Evolutionary conservation across 2,888 invertebrate species (phyloP).

Genomic region (Limnephilus marmoratus): DNA sequence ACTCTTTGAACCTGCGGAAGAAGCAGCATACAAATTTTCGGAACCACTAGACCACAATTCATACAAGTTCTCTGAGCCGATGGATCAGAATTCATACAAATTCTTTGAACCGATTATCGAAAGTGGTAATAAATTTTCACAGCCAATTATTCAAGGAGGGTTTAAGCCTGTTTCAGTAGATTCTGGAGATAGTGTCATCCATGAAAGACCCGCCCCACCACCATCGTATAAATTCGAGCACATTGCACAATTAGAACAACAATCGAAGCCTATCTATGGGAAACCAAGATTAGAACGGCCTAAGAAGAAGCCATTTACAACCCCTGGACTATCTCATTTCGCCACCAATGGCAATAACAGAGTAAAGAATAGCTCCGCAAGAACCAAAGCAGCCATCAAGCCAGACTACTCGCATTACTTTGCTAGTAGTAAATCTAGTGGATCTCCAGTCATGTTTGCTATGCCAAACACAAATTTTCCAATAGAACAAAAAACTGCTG

Average conservation of each 20-base stretch:
- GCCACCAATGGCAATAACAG: constrained; percentile 67
- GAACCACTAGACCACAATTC: not conserved
- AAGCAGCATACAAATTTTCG: constrained; percentile 7
- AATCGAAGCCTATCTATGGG: constrained; percentile 64
- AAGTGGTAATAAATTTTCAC: constrained; percentile 56
- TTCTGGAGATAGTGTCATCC: constrained; percentile 55
- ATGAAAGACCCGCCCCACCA: constrained; percentile 69
- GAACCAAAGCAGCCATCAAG: constrained; percentile 53
- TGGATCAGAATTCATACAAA: constrained; percentile 27
- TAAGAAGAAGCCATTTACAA: constrained; percentile 72
- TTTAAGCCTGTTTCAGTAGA: constrained; percentile 67
- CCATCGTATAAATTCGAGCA: constrained; percentile 66
- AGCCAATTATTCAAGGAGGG: constrained; percentile 65
- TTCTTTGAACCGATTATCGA: not conserved
- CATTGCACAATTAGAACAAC: constrained; percentile 67
- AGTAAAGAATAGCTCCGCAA: not conserved
- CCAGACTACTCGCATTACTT: constrained; percentile 64
- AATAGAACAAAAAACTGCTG: constrained; percentile 62
- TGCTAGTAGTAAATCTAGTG: constrained; percentile 43
- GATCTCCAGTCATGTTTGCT: constrained; percentile 62
- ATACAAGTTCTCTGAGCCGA: constrained; percentile 6
- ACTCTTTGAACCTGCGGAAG: not conserved
- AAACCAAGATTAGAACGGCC: constrained; percentile 68
- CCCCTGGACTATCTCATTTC: constrained; percentile 75
- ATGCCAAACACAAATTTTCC: constrained; percentile 53